Evolutionary conservation across 2,888 invertebrate species (phyloP).

Genomic region (Melipona bicolor): DNA sequence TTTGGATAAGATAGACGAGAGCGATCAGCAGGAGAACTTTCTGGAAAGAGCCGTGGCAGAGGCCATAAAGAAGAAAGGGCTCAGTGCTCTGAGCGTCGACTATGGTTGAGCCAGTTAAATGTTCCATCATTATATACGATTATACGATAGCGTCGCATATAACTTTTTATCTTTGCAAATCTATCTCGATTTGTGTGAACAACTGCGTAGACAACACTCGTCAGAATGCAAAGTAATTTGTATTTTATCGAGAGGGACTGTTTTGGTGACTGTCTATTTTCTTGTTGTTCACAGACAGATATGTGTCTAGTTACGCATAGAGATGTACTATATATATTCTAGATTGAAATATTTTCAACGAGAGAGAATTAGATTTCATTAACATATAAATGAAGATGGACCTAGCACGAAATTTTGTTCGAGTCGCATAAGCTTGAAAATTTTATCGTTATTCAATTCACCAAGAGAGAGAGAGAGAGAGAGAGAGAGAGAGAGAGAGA

Average conservation of each 20-base stretch:
- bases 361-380: slow-evolving; percentile 40
- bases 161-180: slow-evolving; percentile 61
- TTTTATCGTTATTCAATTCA: background rate
- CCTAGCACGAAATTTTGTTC: slow-evolving; percentile 44
- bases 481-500: background rate
- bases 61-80: slow-evolving; percentile 90
- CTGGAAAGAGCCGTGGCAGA: slow-evolving; percentile 90
- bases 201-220: slow-evolving; percentile 44
- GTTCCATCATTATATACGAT: slow-evolving; percentile 43
- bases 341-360: slow-evolving; percentile 40
- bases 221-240: slow-evolving; percentile 26
- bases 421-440: background rate
- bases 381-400: slow-evolving; percentile 17
- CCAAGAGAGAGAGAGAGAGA: background rate
- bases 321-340: slow-evolving; percentile 39
- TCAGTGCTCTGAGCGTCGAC: slow-evolving; percentile 84
- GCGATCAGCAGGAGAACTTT: slow-evolving; percentile 85
- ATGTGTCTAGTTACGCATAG: slow-evolving; percentile 32
- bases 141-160: slow-evolving; percentile 53
- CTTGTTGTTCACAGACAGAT: slow-evolving; percentile 25
- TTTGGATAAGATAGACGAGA: slow-evolving; percentile 75
- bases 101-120: slow-evolving; percentile 75
- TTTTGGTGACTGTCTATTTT: slow-evolving; percentile 37
- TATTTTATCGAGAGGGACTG: background rate
- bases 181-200: slow-evolving; percentile 36